Evolutionary conservation across 2,888 invertebrate genomes (phyloP), one percentile per base, ranked within the genome.

Genomic region (Lepidonotus clava): DNA sequence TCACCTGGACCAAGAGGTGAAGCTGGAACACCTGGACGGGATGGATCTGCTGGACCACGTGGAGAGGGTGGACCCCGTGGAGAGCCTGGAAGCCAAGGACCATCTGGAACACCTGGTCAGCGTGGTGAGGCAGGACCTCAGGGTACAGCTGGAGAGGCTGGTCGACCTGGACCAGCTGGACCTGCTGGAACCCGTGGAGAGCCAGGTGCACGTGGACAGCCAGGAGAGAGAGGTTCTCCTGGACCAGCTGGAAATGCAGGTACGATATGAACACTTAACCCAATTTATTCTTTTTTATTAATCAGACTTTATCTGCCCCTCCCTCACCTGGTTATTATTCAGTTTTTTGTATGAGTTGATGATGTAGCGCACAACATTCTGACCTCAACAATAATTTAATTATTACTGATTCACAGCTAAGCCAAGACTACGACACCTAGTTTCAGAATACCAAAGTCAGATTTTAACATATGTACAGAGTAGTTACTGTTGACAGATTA

Each of bases 151-250:
- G 90, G 90, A 46, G 85, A 71, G 77, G 24, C 83, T 32, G 90
- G 90, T 18, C 76, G 71, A 32, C 40, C 83, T 36, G 89, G 89
- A 34, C 38, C 83, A 36, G 38, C 46, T 53, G 89, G 89, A 18
- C 77, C 51, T 21, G 71, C 86, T 34, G 89, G 89, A 85, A 80
- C 87, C 21, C 66, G 56, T 86, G 88, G 88, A 56, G 85, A 80
- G 71, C 67, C 86, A 36, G 88, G 88, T 34, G 41, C 80, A 67
- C 18, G 46, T 61, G 87, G 87, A 5, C 83, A 61, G 28, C 83
- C 51, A 24, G 87, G 87, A 83, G 24, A 95, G 87, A 93, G 92
- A 91, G 95, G 95, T n/a, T 24, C 40, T 21, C 51, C 56, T 51
- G 85, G 83, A 83, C 24, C 40, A 51, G 6, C 8, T 28, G 92